These are phyloP conservation scores for Brachionus sp. DNA, from an alignment of 1,140 invertebrate species.

Conservation along the genomic window DNA sequence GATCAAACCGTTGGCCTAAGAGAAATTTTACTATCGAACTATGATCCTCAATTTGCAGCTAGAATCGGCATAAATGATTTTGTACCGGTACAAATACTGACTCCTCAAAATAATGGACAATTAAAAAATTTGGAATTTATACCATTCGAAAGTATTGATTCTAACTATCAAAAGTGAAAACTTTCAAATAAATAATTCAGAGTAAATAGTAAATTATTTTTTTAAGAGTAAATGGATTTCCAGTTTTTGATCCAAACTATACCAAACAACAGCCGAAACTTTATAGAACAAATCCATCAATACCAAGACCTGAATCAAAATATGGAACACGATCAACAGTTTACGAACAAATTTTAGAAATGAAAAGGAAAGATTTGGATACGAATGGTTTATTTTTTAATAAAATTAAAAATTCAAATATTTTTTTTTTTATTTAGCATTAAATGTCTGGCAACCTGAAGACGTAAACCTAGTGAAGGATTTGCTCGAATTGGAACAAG, in stretches of 20 bases:
- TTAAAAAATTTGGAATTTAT: constrained; percentile 33
- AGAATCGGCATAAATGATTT: constrained; percentile 20
- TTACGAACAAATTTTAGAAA: constrained; percentile 32
- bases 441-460: constrained; percentile 31
- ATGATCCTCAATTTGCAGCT: constrained; percentile 35
- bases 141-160: constrained; percentile 38
- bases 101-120: neutral
- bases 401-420: neutral
- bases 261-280: neutral
- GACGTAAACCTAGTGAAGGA: neutral
- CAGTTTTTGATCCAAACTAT: constrained; percentile 20
- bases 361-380: constrained; percentile 28
- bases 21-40: constrained; percentile 31
- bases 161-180: constrained; percentile 19
- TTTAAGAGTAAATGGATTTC: constrained; percentile 12
- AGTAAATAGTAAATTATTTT: neutral
- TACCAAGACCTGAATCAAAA: constrained; percentile 36
- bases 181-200: neutral
- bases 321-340: constrained; percentile 14
- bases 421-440: neutral
- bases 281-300: constrained; percentile 43
- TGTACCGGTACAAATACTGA: constrained; percentile 8
- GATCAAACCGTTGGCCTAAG: neutral
- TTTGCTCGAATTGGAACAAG: constrained; percentile 1
- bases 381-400: constrained; percentile 16